Base-by-base conservation (phyloP, 53 echinoderm and acorn worm genomes). In the Crossaster papposus region DNA sequence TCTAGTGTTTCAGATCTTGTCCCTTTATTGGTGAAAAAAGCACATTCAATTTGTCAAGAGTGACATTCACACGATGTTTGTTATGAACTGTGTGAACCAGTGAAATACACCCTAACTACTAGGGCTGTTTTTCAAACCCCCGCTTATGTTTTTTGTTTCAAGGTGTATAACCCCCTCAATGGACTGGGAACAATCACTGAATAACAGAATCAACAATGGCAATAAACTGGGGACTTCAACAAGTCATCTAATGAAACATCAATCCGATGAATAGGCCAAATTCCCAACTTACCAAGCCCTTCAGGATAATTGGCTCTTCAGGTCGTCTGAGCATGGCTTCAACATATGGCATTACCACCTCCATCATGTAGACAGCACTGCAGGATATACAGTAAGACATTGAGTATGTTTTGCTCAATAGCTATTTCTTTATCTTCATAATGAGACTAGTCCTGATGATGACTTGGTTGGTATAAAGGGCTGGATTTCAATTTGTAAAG, bases 211-310 rank as follows among this genome's bases (percentile, higher is more conserved):
- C 44, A 44, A 44, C 44, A 44, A 0, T 44, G 9, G 9, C 44
- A 44, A 44, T 44, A 9, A 44, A 44, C 1, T 44, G 2, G 44
- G 44, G 44, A 5, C 44, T 44, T 44, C 44, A 44, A 44, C 44
- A 44, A 44, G 44, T 44, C 58, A 14, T 58, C 58, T 3, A 58
- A 4, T 58, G 58, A 58, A 58, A 58, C 22, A 58, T 58, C 58
- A 58, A 58, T 17, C 3, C 58, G 44, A 44, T 14, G 58, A 58
- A 58, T 3, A 20, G 58, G 3, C 22, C 15, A 58, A 58, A 58
- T 15, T 58, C 12, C 22, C 11, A 10, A 78, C 95, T 95, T 54
- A 95, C 95, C 82, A 95, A 52, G 18, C 95, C 95, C 80, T 95
- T 95, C n/a, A 17, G 31, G 52, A 95, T 81, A 9, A 92, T 78